Evolutionary conservation across 2,888 invertebrate species (phyloP).

Genomic region (Augiades crinisus): DNA sequence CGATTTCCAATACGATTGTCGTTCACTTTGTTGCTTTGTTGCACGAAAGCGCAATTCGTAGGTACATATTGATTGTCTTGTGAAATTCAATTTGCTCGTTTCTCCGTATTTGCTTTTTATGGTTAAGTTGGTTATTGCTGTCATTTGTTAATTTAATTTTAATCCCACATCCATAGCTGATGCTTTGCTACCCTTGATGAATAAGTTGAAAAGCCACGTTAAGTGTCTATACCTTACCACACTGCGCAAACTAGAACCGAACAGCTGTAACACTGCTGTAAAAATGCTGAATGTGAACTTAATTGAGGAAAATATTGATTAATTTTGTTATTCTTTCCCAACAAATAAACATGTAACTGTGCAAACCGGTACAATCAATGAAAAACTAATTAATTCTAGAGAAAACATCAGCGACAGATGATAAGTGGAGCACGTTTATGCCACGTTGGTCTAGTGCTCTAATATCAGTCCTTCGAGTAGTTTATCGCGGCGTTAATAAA

Average conservation of each 20-base stretch:
- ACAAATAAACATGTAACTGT: neutral
- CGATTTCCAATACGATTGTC: neutral
- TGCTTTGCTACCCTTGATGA: too few relatives aligned
- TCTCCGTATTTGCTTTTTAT: too few relatives aligned
- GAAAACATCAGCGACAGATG: conserved; percentile 8
- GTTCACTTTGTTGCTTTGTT: neutral
- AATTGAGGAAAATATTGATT: too few relatives aligned
- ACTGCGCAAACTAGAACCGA: too few relatives aligned
- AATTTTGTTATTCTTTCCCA: too few relatives aligned
- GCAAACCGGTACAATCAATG: neutral
- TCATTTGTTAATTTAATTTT: too few relatives aligned
- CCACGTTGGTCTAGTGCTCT: neutral
- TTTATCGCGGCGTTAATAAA: conserved; percentile 3
- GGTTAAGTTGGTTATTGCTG: too few relatives aligned
- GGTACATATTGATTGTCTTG: neutral
- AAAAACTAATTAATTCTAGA: conserved; percentile 18
- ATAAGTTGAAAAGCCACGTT: too few relatives aligned
- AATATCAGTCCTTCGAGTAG: neutral
- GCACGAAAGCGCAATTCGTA: neutral
- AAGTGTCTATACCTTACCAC: too few relatives aligned
- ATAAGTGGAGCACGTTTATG: conserved; percentile 8
- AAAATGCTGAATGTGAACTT: too few relatives aligned
- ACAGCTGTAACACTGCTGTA: too few relatives aligned
- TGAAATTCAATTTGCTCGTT: neutral
- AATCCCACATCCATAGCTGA: too few relatives aligned